phyloP scores from a whole-genome alignment of 35 echinoderm and acorn worm genomes.

The Apostichopus parvimensis region DNA sequence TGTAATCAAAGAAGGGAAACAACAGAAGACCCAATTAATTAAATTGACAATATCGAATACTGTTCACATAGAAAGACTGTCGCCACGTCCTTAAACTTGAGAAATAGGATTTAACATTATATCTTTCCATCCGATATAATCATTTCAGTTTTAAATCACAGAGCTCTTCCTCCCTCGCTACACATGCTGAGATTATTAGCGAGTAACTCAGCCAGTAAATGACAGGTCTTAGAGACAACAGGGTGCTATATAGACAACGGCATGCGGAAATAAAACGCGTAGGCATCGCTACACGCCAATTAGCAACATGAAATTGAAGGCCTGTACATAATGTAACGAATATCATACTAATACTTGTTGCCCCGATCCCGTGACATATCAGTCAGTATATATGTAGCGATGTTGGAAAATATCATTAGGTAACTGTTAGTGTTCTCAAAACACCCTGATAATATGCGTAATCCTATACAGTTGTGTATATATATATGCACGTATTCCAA shows the following conservation, averaged over 20 bases:
- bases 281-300: background rate
- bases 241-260: no score
- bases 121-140: background rate
- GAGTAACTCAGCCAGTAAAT: background rate
- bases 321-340: background rate
- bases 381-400: background rate
- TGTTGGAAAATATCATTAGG: no score
- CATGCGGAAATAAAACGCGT: background rate
- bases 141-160: background rate
- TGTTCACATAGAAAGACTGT: background rate
- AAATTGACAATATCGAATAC: background rate
- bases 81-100: background rate
- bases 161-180: background rate
- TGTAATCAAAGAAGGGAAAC: background rate
- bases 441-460: no score
- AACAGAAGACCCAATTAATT: background rate
- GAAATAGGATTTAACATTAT: no score
- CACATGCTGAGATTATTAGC: background rate
- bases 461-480: no score
- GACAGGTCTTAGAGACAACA: background rate
- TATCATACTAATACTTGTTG: background rate
- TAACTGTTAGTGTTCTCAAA: no score
- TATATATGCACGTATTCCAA: no score
- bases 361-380: background rate
- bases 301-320: background rate